phyloP scores from a whole-genome alignment of 64 coral and sea anemone species.

The Catalaphyllia jardinei region DNA sequence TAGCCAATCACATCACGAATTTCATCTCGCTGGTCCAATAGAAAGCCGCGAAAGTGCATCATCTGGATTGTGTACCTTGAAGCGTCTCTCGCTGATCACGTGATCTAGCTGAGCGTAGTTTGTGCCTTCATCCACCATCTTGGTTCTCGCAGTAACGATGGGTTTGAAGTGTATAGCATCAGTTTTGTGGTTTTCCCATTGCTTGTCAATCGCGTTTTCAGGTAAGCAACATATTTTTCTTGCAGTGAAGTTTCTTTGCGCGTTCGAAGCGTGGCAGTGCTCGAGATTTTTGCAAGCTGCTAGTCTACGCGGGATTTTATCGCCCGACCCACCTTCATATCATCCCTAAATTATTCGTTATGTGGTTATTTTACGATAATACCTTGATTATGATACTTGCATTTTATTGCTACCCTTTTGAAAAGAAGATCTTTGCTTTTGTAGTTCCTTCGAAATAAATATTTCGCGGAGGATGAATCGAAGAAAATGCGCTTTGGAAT shows the following conservation, averaged over 20 bases:
- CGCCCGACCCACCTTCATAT: not conserved
- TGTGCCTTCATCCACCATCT: constrained; percentile 16
- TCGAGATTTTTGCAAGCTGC: not conserved
- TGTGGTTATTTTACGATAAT: not conserved
- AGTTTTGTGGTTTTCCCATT: constrained; percentile 12
- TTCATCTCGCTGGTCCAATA: not conserved
- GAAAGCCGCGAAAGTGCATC: not conserved
- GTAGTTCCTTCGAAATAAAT: not conserved
- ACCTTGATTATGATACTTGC: not conserved
- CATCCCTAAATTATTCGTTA: constrained; percentile 16
- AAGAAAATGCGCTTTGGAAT: not conserved
- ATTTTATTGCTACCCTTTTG: not conserved
- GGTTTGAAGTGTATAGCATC: not conserved
- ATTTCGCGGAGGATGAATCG: not conserved
- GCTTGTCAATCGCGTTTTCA: not conserved
- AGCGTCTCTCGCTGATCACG: constrained; percentile 16
- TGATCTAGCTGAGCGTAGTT: not conserved
- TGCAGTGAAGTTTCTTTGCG: not conserved
- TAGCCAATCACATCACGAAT: constrained; percentile 23
- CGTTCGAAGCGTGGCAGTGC: not conserved
- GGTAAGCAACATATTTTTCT: not conserved
- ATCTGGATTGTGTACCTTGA: not conserved
- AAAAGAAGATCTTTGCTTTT: not conserved
- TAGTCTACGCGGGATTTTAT: not conserved
- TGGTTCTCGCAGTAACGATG: constrained; percentile 1